A percentile compares a stretch with the other conserved stretches of the same genome.
phyloP scores from a whole-genome alignment of 1,140 invertebrate genomes.

The Geopemphigus sp. region DNA sequence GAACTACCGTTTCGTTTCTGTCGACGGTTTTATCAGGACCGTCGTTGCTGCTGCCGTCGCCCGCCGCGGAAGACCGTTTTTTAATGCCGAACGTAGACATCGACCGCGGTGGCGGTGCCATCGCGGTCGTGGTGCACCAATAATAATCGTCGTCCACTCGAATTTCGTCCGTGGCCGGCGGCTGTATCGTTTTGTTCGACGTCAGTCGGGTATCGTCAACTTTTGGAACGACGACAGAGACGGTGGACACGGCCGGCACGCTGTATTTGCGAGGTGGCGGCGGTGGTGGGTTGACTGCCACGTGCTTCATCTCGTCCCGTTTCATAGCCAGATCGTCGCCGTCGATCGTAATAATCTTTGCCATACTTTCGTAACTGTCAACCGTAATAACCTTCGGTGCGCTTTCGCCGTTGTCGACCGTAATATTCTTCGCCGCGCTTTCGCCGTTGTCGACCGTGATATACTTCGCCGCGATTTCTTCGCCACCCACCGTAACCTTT shows the following conservation, averaged over 20 bases:
- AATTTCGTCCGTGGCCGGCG: neutral
- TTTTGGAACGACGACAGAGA: neutral
- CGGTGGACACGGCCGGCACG: neutral
- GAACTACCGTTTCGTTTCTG: too few relatives aligned
- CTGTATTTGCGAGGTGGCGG: conserved; percentile 9
- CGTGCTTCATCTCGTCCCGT: neutral
- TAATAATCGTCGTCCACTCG: conserved; percentile 17
- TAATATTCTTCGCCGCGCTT: too few relatives aligned
- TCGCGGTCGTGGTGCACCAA: conserved; percentile 19
- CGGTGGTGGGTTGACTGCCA: neutral
- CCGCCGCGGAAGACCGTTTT: neutral
- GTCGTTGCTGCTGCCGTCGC: neutral
- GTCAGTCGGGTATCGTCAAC: too few relatives aligned
- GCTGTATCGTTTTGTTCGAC: neutral
- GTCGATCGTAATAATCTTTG: too few relatives aligned
- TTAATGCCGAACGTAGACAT: conserved; percentile 21
- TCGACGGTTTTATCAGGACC: neutral
- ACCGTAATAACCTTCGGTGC: too few relatives aligned
- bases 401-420: neutral
- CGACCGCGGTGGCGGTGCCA: neutral
- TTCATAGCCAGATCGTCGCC: too few relatives aligned
- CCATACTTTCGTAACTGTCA: too few relatives aligned
- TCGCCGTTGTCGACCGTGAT: neutral
- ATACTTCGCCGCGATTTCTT: too few relatives aligned
- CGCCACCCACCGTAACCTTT: neutral